phyloP scores from a whole-genome alignment of 2,113 vertebrate genomes.

The Ibidorhyncha struthersii region DNA sequence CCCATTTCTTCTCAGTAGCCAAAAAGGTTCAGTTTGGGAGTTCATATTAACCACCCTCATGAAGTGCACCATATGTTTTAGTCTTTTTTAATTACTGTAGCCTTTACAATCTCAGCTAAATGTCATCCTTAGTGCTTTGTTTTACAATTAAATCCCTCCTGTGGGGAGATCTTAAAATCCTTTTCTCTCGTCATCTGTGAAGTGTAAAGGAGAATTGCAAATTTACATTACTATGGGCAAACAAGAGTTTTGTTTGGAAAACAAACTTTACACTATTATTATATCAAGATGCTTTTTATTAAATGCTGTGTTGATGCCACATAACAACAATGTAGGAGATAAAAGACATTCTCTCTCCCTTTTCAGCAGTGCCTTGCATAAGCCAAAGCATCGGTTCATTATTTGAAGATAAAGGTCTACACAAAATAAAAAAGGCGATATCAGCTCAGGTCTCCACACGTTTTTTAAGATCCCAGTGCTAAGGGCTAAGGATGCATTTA shows the following conservation, averaged over 20 bases:
- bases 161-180: background rate
- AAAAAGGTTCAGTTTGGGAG: background rate
- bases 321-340: background rate
- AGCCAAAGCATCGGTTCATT: background rate
- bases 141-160: slow-evolving; percentile 44
- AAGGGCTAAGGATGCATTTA: background rate
- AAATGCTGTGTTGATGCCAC: background rate
- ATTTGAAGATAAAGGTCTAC: background rate
- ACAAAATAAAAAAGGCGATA: background rate
- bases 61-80: slow-evolving; percentile 12
- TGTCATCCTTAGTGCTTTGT: slow-evolving; percentile 30
- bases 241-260: slow-evolving; percentile 28
- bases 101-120: slow-evolving; percentile 43
- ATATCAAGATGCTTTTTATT: background rate
- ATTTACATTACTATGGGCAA: slow-evolving; percentile 31
- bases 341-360: background rate
- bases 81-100: slow-evolving; percentile 31
- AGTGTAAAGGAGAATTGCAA: background rate
- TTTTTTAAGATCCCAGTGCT: background rate
- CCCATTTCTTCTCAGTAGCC: background rate
- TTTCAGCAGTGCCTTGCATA: background rate
- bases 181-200: background rate
- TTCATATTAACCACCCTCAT: background rate
- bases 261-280: slow-evolving; percentile 24
- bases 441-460: background rate